Conservation (phyloP, 2,797 vertebrate species). For the Stomatorhinus walkeri region DNA sequence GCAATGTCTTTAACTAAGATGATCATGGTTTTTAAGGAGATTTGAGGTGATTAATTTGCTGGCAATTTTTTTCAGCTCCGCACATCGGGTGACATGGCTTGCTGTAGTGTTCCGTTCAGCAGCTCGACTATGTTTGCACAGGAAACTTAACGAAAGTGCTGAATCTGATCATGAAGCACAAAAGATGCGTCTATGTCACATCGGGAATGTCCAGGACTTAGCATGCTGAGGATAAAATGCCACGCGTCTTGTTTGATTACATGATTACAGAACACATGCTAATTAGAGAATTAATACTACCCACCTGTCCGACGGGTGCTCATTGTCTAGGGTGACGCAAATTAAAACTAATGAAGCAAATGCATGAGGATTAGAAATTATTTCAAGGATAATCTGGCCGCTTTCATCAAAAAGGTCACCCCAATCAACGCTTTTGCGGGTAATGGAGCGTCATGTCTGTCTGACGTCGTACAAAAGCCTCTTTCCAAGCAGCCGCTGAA, state of each 20-base stretch:
- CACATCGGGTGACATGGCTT: not conserved
- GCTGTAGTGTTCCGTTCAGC: not conserved
- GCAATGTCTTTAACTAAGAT: not conserved
- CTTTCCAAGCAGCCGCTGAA: not conserved
- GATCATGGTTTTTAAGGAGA: not conserved
- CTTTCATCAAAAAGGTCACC: not conserved
- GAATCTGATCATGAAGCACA: not conserved
- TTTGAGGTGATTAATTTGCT: not conserved
- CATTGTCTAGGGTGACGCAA: not conserved
- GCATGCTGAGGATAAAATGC: not conserved
- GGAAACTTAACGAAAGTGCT: not conserved
- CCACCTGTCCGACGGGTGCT: not conserved
- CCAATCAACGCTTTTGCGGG: not conserved
- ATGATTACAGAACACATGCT: not conserved
- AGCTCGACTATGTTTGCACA: not conserved
- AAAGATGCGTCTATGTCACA: not conserved
- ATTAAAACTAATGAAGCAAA: not conserved
- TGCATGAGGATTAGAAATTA: not conserved
- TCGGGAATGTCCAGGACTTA: not conserved
- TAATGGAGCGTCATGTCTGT: not conserved
- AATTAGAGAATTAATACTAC: conserved; percentile 5
- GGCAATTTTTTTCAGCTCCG: not conserved
- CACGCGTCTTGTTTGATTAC: not conserved
- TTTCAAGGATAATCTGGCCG: not conserved
- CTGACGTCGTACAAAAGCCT: not conserved